Conservation (phyloP, 2,113 vertebrate species). For the Mobula birostris region DNA sequence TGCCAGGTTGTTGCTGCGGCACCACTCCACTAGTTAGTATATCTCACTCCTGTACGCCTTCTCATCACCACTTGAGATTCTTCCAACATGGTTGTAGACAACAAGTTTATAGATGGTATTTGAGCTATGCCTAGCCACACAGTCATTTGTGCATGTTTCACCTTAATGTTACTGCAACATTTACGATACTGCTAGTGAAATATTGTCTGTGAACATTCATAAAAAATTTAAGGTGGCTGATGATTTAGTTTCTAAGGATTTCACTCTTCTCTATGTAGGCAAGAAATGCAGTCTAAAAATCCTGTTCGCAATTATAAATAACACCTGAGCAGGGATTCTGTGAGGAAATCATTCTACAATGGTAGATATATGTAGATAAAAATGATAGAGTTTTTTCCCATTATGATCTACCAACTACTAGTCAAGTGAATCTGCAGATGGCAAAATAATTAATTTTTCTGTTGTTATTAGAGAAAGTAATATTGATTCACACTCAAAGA, state of each 20-base stretch:
- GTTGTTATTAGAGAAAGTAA: background rate
- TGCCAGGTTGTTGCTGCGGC: too few species aligned
- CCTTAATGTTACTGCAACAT: too few species aligned
- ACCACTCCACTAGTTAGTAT: too few species aligned
- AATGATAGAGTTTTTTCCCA: background rate
- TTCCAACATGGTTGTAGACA: too few species aligned
- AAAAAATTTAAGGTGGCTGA: background rate
- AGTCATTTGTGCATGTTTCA: background rate
- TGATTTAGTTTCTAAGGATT: slow-evolving; percentile 1
- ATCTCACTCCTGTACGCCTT: too few species aligned
- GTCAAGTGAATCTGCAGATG: background rate
- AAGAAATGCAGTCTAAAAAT: background rate
- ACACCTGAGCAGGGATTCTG: background rate
- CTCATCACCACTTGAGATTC: too few species aligned
- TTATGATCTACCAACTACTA: background rate
- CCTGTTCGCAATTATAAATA: background rate
- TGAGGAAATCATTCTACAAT: background rate
- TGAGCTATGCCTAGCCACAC: too few species aligned
- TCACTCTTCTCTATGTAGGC: background rate
- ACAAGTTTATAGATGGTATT: too few species aligned
- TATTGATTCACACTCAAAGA: background rate
- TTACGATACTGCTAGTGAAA: background rate
- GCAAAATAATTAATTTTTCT: background rate
- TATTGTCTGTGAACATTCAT: background rate
- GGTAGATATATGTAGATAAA: background rate